Base-by-base conservation (phyloP, 2,797 vertebrate genomes). In the Chloroceryle inda region DNA sequence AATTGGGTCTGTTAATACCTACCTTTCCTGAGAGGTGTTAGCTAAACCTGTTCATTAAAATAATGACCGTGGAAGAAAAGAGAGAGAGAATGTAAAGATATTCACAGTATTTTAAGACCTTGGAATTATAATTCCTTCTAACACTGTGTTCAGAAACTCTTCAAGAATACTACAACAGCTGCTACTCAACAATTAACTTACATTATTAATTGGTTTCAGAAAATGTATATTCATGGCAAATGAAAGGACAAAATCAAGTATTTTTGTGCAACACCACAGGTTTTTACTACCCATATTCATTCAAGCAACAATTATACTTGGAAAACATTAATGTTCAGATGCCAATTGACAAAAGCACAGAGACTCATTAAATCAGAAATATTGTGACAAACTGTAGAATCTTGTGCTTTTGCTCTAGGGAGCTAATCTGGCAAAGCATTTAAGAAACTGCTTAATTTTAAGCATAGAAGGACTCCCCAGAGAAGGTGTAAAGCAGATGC, bases 351-450 rank as follows among this genome's bases (percentile, higher is more conserved):
- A 94, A 93, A 96, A 95, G 87, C 89, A 83, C 38, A 62, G 85
- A 85, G 82, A 91, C 92, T 89, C 85, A 92, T 94, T 96, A 95
- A 96, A 93, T 91, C 91, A 95, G 89, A 92, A 95, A 84, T 95
- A 92, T 66, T 94, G 93, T 94, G 89, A 94, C 85, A 94, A 93
- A 94, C 79, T 42, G 73, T 89, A 81, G 58, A 91, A 81, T 91
- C 76, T 66, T 64, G 45, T 89, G 38, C 1, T 58, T 89, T 92
- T 92, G 69, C 91, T 92, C 91, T 40, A 72, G 92, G 73, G 95
- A 93, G 19, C n/a, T 88, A 94, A 83, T 91, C 58, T 87, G 91
- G 82, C 58, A 89, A 96, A 95, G 45, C 88, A 85, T 93, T 96
- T 94, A 94, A 94, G 78, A 91, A 87, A 79, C 73, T 96, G 88